Evolutionary conservation across 2,888 invertebrate genomes (phyloP), one percentile per base, ranked within the genome.

Genomic region (Eristalinus aeneus): DNA sequence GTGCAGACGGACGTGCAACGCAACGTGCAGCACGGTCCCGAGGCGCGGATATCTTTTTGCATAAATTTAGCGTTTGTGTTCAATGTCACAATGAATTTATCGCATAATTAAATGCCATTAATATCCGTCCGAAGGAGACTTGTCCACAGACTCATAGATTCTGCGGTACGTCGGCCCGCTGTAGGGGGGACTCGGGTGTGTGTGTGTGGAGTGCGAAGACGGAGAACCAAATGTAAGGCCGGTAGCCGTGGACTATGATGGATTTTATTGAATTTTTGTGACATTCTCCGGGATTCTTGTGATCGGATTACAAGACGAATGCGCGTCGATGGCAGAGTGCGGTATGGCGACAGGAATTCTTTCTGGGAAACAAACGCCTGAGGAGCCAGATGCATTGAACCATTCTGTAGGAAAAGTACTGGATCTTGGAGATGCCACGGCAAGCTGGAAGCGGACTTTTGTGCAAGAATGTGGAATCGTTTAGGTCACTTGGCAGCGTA

Each of bases 71-170:
- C 86, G 78, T 82, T 81, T 86, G 86, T 86, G 86, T 86, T 86
- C 86, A 86, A 86, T 86, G 86, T 86, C 86, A 86, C 86, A 86
- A 86, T 86, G 86, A 86, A 86, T 86, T 86, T 86, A 86, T 86
- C 86, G 86, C 81, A 86, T 82, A 86, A 86, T 86, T 86, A 86
- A 86, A 86, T 78, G 86, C 86, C 86, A 86, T 86, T 86, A 86
- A 86, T 86, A 86, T 81, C 86, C 86, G 86, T 86, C 86, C 77
- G 61, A 77, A 77, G 34, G 81, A 71, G 77, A 78, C 86, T 81
- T 86, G 77, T 82, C 86, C 81, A 63, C 77, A 74, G 77, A 81
- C 78, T 78, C 81, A 74, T 78, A 78, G 81, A 69, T 72, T 80
- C 75, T 27, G 36, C 16, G 31, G 16, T 9, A 27, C 12, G 31